Conservation (phyloP, 64 coral and sea anemone genomes). For the Hydrozoanthus tunicans region DNA sequence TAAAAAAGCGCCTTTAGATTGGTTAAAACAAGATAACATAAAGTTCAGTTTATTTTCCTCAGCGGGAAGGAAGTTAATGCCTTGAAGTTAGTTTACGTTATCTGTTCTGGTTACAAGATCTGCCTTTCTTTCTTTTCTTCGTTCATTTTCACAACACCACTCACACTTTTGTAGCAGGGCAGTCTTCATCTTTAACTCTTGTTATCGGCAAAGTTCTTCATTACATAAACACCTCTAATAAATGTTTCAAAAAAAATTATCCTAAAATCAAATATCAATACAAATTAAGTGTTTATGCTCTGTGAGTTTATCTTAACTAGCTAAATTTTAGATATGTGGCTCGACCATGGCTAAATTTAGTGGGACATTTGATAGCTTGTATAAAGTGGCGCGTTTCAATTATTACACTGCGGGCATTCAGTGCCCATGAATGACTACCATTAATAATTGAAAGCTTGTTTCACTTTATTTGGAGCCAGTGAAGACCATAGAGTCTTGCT, state of each 20-base stretch:
- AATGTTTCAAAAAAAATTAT: background rate
- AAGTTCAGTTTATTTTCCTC: conserved; percentile 1
- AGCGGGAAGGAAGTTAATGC: conserved; percentile 7
- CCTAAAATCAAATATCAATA: background rate
- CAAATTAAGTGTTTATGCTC: background rate
- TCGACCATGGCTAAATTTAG: background rate
- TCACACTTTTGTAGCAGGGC: background rate
- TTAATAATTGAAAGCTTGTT: conserved; percentile 36
- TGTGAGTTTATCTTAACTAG: conserved; percentile 7
- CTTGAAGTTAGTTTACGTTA: background rate
- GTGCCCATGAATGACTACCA: background rate
- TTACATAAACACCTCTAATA: background rate
- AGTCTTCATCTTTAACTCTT: background rate
- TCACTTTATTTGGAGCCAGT: conserved; percentile 9
- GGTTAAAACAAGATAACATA: background rate
- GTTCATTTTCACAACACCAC: background rate
- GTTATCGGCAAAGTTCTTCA: background rate
- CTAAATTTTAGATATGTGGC: background rate
- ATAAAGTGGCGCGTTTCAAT: conserved; percentile 24
- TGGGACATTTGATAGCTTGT: background rate
- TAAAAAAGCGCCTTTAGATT: background rate
- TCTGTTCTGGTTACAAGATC: background rate
- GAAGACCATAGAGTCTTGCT: background rate
- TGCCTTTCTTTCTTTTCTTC: background rate
- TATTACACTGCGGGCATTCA: conserved; percentile 1